Percentiles rank a stretch among this genome's conserved stretches.
phyloP scores from a whole-genome alignment of 2,113 vertebrate species.

The Rousettus leschenaultii region DNA sequence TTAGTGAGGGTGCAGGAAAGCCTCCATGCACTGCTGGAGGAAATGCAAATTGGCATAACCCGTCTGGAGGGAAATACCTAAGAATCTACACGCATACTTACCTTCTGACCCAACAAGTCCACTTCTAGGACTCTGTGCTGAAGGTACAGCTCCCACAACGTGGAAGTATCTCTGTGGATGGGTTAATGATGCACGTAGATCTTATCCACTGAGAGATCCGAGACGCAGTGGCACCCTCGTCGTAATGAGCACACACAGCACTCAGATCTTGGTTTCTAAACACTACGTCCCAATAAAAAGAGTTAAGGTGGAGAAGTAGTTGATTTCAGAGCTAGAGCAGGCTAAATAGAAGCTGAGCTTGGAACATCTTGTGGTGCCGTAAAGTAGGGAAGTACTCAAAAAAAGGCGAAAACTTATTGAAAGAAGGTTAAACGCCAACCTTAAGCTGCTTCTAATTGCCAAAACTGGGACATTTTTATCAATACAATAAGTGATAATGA shows the following conservation, averaged over 20 bases:
- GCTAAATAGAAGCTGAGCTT: not conserved
- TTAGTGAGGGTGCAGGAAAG: not conserved
- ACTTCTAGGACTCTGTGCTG: not conserved
- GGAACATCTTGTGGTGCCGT: not conserved
- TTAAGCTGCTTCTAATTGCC: not conserved
- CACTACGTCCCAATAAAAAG: not conserved
- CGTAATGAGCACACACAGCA: not conserved
- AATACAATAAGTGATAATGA: not conserved
- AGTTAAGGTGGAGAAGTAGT: not conserved
- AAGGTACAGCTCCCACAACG: not conserved
- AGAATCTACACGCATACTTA: not conserved
- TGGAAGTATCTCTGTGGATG: rapidly evolving
- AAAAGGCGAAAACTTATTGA: not conserved
- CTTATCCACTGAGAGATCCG: not conserved
- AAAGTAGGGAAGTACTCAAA: not conserved
- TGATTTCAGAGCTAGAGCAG: not conserved
- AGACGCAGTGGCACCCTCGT: not conserved
- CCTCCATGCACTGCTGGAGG: not conserved
- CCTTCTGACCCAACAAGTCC: not conserved
- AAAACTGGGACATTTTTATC: not conserved
- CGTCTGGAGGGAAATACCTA: not conserved
- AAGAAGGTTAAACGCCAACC: not conserved
- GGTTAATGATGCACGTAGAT: not conserved
- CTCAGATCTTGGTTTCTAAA: not conserved
- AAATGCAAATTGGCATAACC: not conserved